Evolutionary conservation across 2,888 invertebrate species (phyloP).

Genomic region (Holacanthella duospinosa): DNA sequence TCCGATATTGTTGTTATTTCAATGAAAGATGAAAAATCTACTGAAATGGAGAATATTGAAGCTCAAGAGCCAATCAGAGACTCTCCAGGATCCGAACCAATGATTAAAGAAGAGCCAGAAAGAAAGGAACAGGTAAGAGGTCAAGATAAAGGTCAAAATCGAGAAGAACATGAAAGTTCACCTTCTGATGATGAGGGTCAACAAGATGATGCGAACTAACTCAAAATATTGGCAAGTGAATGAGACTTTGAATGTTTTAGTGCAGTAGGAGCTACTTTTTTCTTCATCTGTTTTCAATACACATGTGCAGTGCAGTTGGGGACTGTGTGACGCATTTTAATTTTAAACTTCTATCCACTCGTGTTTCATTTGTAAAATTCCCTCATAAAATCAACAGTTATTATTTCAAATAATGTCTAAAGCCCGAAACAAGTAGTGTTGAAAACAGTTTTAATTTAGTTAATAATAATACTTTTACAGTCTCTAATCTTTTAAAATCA

Average conservation of each 20-base stretch:
- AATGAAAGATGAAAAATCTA: conserved; percentile 14
- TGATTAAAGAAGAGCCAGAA: conserved; percentile 11
- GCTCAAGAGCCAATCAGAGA: background rate
- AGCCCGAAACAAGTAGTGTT: no score
- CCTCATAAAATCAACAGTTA: background rate
- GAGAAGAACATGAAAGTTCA: background rate
- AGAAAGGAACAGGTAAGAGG: conserved; percentile 9
- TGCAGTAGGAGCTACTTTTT: no score
- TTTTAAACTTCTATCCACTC: no score
- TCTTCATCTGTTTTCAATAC: no score
- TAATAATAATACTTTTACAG: no score
- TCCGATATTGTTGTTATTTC: no score
- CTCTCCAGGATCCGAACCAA: conserved; percentile 6
- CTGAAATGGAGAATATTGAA: conserved; percentile 13
- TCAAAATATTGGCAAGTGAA: background rate
- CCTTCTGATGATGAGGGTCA: background rate
- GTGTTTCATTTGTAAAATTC: conserved; percentile 1
- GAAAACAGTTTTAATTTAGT: no score
- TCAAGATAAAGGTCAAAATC: background rate
- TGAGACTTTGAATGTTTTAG: background rate
- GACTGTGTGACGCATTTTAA: no score
- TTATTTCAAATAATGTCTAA: no score
- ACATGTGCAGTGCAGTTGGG: no score
- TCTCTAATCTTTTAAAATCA: no score
- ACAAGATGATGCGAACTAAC: background rate